These are phyloP conservation scores for Pharmacophagus antenor DNA, from an alignment of 2,888 invertebrate genomes.

Conservation along the genomic window DNA sequence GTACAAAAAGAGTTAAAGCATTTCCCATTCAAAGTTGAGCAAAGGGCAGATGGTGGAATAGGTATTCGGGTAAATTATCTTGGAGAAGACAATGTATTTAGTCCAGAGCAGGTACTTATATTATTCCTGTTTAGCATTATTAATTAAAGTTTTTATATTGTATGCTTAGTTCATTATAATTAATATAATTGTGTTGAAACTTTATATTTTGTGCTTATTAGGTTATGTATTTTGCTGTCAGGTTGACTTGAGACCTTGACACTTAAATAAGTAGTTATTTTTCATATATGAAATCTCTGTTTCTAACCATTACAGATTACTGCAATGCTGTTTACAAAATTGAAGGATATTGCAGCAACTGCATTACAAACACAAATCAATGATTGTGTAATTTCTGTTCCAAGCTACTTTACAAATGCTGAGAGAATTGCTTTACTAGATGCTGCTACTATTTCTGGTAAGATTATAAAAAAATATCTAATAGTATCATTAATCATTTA, in stretches of 20 bases:
- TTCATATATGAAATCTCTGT: not conserved
- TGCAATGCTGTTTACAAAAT: constrained; percentile 97
- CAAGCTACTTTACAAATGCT: constrained; percentile 96
- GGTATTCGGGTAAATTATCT: constrained; percentile 94
- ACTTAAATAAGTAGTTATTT: constrained; percentile 11
- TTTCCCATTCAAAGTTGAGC: constrained; percentile 89
- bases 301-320: constrained; percentile 81
- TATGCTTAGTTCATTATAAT: not conserved
- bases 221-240: constrained; percentile 12
- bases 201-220: constrained; percentile 11
- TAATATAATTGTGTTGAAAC: not conserved
- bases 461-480: not conserved
- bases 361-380: constrained; percentile 95
- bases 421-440: constrained; percentile 95
- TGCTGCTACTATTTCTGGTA: constrained; percentile 94
- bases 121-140: not conserved
- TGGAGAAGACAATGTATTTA: constrained; percentile 91
- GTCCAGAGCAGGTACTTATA: constrained; percentile 90
- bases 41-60: constrained; percentile 88
- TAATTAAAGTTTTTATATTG: not conserved
- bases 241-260: constrained; percentile 26
- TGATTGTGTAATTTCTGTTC: constrained; percentile 96
- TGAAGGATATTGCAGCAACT: constrained; percentile 93
- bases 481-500: too few relatives aligned
- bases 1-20: constrained; percentile 91